A percentile compares a stretch with the other conserved stretches of the same genome.
Evolutionary conservation across 2,113 vertebrate species (phyloP).

Genomic region (Plectropomus leopardus): DNA sequence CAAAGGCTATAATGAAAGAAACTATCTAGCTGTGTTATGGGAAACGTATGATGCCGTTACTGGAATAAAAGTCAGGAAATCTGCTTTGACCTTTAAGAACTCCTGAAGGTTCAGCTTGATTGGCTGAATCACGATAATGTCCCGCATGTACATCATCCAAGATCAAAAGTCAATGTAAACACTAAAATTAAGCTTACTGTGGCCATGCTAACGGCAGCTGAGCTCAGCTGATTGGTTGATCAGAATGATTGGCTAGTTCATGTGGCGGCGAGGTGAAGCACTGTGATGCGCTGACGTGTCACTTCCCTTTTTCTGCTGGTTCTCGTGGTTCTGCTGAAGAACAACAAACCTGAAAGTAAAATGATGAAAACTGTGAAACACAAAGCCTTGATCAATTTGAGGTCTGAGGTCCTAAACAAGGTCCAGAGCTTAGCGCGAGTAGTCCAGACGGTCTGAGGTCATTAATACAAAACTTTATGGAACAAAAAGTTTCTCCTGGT

Average conservation of each 20-base stretch:
- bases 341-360: neutral
- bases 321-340: conserved; percentile 15
- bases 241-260: no score
- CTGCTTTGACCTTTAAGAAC: no score
- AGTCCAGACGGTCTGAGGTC: no score
- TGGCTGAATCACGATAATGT: conserved; percentile 16
- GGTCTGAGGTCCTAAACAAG: conserved; percentile 25
- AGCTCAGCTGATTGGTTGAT: no score
- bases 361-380: conserved; percentile 64
- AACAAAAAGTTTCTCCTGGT: no score
- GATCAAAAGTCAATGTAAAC: conserved; percentile 8
- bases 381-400: conserved; percentile 44
- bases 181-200: conserved; percentile 23
- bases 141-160: neutral
- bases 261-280: conserved; percentile 4
- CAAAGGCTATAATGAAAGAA: neutral
- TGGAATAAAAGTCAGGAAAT: no score
- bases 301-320: conserved; percentile 27
- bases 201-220: neutral
- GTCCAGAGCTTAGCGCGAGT: neutral
- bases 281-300: conserved; percentile 15
- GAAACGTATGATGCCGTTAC: conserved; percentile 11
- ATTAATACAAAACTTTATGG: no score
- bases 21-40: neutral
- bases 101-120: conserved; percentile 3